These are phyloP conservation scores for Mizuhopecten yessoensis DNA, from an alignment of 1,140 invertebrate species.

Conservation along the genomic window DNA sequence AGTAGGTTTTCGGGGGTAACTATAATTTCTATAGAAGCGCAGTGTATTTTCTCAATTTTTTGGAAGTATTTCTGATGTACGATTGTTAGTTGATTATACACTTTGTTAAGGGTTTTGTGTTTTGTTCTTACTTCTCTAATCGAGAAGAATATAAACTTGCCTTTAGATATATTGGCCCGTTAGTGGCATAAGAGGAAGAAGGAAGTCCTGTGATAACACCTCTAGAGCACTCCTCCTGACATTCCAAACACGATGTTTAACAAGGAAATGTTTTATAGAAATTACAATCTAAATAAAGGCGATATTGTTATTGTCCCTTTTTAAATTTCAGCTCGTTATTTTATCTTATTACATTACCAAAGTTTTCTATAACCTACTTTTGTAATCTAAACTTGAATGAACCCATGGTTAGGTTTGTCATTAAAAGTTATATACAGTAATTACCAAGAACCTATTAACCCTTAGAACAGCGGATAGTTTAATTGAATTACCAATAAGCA, in stretches of 20 bases:
- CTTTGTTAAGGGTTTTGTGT: too few species aligned
- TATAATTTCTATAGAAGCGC: too few species aligned
- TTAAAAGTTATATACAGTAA: background rate
- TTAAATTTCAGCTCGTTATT: background rate
- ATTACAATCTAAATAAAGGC: background rate
- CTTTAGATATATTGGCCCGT: too few species aligned
- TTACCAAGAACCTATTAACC: background rate
- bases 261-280: background rate
- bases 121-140: too few species aligned
- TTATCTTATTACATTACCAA: background rate
- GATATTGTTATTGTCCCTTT: background rate
- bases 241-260: background rate
- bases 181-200: too few species aligned
- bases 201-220: too few species aligned
- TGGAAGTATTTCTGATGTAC: too few species aligned
- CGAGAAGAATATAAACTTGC: too few species aligned
- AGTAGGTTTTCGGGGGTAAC: too few species aligned
- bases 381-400: background rate
- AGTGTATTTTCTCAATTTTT: too few species aligned
- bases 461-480: background rate
- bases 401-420: background rate
- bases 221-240: background rate
- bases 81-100: too few species aligned
- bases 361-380: background rate
- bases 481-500: background rate